Evolutionary conservation across 2,113 vertebrate species (phyloP), one percentile per base, ranked within the genome.

Genomic region (Aptenodytes forsteri): DNA sequence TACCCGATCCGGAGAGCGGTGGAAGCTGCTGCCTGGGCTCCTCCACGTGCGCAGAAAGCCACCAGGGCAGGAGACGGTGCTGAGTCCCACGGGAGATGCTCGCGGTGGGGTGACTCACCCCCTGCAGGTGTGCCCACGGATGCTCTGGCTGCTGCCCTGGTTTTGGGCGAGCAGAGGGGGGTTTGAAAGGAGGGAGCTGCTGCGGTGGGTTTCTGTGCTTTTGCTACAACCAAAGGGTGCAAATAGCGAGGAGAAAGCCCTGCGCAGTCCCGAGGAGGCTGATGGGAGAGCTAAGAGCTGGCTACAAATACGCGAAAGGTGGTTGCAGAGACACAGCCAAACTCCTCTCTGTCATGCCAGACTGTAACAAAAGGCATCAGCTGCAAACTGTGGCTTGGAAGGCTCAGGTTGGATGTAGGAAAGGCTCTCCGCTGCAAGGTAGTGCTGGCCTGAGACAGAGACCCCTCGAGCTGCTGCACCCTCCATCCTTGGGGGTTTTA

Each of bases 301-400:
- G 34, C 76, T 70, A 23, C 36, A n/a, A 26, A 47, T 6, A 67
- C 16, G 0, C 1, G 2, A 29, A 67, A 22, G 6, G 44, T 52
- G 56, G 10, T 8, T 40, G 40, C 1, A 23, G 47, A 49, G 46
- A 65, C 44, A 34, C 30, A 80, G 46, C 15, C 23, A 19, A 73
- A 47, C 13, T 52, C 44, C 49, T 36, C 12, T 30, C 46, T 0
- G 0, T 16, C 0, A 0, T 47, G 58, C 30, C 67, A 50, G 64
- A 7, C 34, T 21, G 11, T n/a, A 66, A 49, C 49, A 49, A 73
- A 77, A 61, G 23, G 32, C 59, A 90, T 7, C 55, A 29, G 32
- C 9, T 62, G 44, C 50, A 81, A 49, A 66, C 2, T 13, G 50
- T 17, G 56, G 30, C 16, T 26, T 2, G 6, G 46, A 27, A 70